Base-by-base conservation (phyloP, 92 coral and sea anemone genomes). In the Heliopora coerulea region DNA sequence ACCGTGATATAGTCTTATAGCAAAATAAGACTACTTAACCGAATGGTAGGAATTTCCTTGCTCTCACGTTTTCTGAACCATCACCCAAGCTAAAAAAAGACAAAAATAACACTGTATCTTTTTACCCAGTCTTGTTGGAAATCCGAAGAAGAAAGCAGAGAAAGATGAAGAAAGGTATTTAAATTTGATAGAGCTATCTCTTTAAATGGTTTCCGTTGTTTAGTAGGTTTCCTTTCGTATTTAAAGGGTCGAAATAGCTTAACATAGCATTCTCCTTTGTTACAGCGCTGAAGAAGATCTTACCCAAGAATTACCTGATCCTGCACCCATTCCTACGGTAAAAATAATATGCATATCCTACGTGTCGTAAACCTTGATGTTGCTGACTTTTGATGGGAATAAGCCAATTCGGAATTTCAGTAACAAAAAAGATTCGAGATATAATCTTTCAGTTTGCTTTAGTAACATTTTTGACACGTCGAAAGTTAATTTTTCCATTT, bases 281-380 rank as follows among this genome's bases (percentile, higher is more conserved):
- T 12, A 40, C 29, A 57, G 11, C 79, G 68, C 11, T n/a, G 81
- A 85, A 80, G 97, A 91, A 32, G 97, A 91, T 81, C 87, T 89
- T 23, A 91, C 97, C 33, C 88, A 87, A 78, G 97, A 91, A 66
- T 78, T 91, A 78, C 97, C 97, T 21, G 87, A 91, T 67, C 97
- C 97, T 42, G 65, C 96, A 0, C 86, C 97, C 18, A 78, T 91
- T 4, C 96, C 97, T 9, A 87, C 80, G 54, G 88, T 88, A 75
- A 85, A 87, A 62, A 59, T 14, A 14, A 27, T n/a, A n/a, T n/a
- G n/a, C n/a, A n/a, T n/a, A n/a, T n/a, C n/a, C n/a, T n/a, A n/a
- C n/a, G n/a, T n/a, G n/a, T n/a, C n/a, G n/a, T n/a, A n/a, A n/a
- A n/a, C n/a, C n/a, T n/a, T n/a, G n/a, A n/a, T n/a, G n/a, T n/a